Evolutionary conservation across 2,113 vertebrate species (phyloP).

Genomic region (Petromus typicus): DNA sequence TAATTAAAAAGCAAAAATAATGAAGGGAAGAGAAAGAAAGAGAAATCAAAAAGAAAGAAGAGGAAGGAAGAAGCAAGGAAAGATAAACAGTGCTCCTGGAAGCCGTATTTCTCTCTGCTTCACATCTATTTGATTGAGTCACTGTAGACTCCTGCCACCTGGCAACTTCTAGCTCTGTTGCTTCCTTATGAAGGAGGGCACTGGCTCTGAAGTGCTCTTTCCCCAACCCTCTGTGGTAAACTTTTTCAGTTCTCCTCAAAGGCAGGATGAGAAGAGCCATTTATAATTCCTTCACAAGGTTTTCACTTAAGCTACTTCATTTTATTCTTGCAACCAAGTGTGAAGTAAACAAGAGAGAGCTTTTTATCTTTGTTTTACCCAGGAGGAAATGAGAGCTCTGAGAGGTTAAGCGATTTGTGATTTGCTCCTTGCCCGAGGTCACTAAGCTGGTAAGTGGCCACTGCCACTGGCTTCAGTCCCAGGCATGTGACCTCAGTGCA

Average conservation of each 20-base stretch:
- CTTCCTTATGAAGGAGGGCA: background rate
- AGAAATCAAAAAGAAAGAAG: background rate
- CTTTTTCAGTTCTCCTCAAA: background rate
- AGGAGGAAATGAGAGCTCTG: slow-evolving; percentile 9
- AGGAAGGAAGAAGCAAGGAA: background rate
- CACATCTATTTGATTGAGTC: background rate
- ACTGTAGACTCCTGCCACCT: background rate
- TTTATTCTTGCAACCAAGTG: background rate
- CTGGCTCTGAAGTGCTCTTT: background rate
- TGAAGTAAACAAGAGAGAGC: background rate
- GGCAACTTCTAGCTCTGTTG: background rate
- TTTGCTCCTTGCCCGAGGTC: background rate
- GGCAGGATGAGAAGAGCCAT: background rate
- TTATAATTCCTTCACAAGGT: background rate
- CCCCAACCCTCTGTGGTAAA: background rate
- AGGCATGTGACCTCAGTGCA: background rate
- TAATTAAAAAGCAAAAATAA: background rate
- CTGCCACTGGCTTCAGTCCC: background rate
- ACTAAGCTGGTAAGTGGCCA: background rate
- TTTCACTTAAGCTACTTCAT: background rate
- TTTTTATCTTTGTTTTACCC: slow-evolving; percentile 33
- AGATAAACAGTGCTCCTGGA: background rate
- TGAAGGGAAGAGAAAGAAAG: background rate
- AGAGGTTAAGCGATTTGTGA: background rate
- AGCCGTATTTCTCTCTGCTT: background rate